A percentile compares a stretch with the other conserved stretches of the same genome.
phyloP scores from a whole-genome alignment of 2,113 vertebrate species.

The Muntiacus muntjak region DNA sequence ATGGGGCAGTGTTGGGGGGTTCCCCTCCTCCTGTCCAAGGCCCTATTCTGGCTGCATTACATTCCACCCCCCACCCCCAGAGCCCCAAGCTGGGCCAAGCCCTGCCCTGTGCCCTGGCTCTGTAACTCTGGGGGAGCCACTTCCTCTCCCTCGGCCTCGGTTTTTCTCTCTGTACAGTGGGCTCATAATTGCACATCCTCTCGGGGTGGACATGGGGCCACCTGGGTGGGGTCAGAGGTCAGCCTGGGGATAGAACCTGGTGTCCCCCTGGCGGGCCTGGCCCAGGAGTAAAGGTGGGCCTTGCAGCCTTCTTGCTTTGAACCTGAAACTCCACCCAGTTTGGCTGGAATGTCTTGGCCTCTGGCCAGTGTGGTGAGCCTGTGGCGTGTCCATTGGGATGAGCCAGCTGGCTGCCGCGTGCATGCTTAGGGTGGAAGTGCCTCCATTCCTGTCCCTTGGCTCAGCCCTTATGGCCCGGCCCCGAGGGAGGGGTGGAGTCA shows the following conservation, averaged over 20 bases:
- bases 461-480: not conserved
- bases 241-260: not conserved
- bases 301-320: not conserved
- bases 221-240: not conserved
- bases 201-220: not conserved
- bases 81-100: not conserved
- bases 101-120: not conserved
- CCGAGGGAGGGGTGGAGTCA: not conserved
- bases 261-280: fast-evolving
- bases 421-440: not conserved
- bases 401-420: not conserved
- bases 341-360: not conserved
- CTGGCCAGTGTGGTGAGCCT: not conserved
- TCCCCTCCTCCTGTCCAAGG: not conserved
- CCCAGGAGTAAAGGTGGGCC: not conserved
- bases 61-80: not conserved
- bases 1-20: not conserved
- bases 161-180: not conserved
- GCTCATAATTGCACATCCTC: not conserved
- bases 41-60: fast-evolving
- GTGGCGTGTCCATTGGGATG: fast-evolving
- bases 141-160: not conserved
- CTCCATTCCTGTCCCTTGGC: not conserved
- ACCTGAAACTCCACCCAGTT: not conserved
- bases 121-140: not conserved